A percentile compares a stretch with the other conserved stretches of the same genome.
Evolutionary conservation across 2,888 invertebrate genomes (phyloP).

Genomic region (Lathronympha strigana): DNA sequence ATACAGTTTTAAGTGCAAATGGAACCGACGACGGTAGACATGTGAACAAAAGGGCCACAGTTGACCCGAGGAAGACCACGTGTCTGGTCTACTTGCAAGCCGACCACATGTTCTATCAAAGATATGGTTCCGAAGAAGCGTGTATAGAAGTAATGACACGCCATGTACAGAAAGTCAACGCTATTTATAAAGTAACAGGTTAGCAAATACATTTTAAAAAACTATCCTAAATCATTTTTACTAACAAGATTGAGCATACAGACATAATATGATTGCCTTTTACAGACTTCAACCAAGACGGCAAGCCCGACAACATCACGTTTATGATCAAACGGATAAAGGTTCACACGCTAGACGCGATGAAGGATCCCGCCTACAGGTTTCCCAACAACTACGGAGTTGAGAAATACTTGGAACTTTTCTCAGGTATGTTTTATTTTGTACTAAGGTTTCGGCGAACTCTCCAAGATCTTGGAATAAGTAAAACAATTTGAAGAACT

Average conservation of each 20-base stretch:
- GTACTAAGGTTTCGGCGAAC: conserved; percentile 6
- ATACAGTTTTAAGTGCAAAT: conserved; percentile 75
- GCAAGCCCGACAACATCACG: conserved; percentile 95
- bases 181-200: conserved; percentile 94
- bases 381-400: conserved; percentile 98
- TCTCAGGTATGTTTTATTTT: conserved; percentile 88
- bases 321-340: conserved; percentile 98
- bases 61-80: conserved; percentile 95
- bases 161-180: conserved; percentile 96
- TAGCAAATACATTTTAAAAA: conserved; percentile 52
- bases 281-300: conserved; percentile 96
- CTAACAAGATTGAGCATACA: conserved; percentile 14
- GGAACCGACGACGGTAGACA: conserved; percentile 84
- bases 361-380: conserved; percentile 93
- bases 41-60: conserved; percentile 87
- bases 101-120: conserved; percentile 97
- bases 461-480: not conserved
- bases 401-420: conserved; percentile 98
- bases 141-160: conserved; percentile 98
- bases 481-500: not conserved
- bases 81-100: conserved; percentile 98
- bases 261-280: conserved; percentile 51
- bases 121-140: conserved; percentile 96
- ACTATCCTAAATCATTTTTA: not conserved
- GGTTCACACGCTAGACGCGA: conserved; percentile 94